Evolutionary conservation across 2,113 vertebrate genomes (phyloP), one percentile per base, ranked within the genome.

Genomic region (Odocoileus hemionus): DNA sequence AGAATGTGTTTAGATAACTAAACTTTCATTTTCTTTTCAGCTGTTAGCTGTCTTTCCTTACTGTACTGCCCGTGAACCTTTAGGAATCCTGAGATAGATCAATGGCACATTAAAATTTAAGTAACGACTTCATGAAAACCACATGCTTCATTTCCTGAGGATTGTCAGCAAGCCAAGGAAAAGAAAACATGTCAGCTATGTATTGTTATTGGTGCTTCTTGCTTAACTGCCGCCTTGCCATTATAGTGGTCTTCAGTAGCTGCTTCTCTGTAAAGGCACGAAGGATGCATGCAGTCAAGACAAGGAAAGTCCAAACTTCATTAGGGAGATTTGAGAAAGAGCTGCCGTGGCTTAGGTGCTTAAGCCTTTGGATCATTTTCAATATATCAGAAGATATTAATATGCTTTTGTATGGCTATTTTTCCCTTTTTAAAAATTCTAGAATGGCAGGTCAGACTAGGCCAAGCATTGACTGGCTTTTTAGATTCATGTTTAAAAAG

Each of bases 41-140:
- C 54, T 97, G 7, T 16, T 90, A 39, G 74, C 28, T 86, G 36
- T 52, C 14, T 21, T 83, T 36, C 33, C 26, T 86, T 60, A 43
- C 78, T 89, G n/a, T 58, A 95, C 97, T 97, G 79, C 83, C 93
- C 79, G 93, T 45, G 94, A 97, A 90, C 50, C 70, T 91, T 89
- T 45, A 89, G 52, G 52, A 78, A 95, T 97, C 36, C 47, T 93
- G 95, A 96, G 90, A 91, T 47, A 97, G 94, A 98, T 98, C 92
- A 96, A 74, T 97, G 97, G 83, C 96, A 85, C 39, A 96, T 95
- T 98, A 97, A 97, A 98, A 96, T 98, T 95, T 96, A 67, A 14
- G 3, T 78, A 97, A 64, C 86, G 91, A 6, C 80, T 96, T 98
- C 89, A 95, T 97, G 94, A 74, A 94, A 98, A 67, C 96, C 97